A percentile compares a stretch with the other conserved stretches of the same genome.
phyloP scores from a whole-genome alignment of 2,797 vertebrate species.

The Enteromius treurensis region DNA sequence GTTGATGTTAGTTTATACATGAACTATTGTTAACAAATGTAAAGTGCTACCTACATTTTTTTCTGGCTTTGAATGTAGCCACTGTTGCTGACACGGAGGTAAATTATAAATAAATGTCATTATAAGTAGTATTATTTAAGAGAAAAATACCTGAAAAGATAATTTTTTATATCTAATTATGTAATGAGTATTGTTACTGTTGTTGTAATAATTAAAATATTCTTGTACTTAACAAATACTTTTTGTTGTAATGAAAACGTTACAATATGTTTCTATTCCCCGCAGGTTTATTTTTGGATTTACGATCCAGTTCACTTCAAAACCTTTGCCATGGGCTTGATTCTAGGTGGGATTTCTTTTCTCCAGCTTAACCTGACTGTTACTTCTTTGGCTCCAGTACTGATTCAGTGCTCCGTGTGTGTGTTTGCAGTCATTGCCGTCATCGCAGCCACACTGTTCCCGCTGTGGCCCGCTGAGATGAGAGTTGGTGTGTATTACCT shows the following conservation, averaged over 20 bases:
- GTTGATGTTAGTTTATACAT: no score
- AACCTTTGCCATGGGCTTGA: conserved; percentile 98
- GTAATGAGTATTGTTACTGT: not conserved
- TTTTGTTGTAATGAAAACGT: not conserved
- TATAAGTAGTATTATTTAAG: not conserved
- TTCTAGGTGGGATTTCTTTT: conserved; percentile 83
- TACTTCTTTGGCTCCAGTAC: not conserved
- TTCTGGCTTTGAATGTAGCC: no score
- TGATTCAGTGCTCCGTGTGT: not conserved
- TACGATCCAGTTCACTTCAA: conserved; percentile 99
- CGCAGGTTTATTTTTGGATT: conserved; percentile 96
- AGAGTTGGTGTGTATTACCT: conserved; percentile 98
- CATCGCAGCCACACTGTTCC: conserved; percentile 96
- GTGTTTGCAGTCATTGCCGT: conserved; percentile 88
- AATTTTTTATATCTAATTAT: not conserved
- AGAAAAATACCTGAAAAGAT: not conserved
- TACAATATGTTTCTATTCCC: conserved; percentile 15
- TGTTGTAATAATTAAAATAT: not conserved
- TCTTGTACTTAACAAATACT: not conserved
- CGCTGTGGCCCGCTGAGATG: conserved; percentile 99
- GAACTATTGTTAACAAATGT: no score
- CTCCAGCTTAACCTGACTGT: not conserved
- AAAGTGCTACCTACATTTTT: no score
- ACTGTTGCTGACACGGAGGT: no score
- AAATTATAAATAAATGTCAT: not conserved